Evolutionary conservation across 2,888 invertebrate genomes (phyloP), one percentile per base, ranked within the genome.

Genomic region (Scaptomyza reducta): DNA sequence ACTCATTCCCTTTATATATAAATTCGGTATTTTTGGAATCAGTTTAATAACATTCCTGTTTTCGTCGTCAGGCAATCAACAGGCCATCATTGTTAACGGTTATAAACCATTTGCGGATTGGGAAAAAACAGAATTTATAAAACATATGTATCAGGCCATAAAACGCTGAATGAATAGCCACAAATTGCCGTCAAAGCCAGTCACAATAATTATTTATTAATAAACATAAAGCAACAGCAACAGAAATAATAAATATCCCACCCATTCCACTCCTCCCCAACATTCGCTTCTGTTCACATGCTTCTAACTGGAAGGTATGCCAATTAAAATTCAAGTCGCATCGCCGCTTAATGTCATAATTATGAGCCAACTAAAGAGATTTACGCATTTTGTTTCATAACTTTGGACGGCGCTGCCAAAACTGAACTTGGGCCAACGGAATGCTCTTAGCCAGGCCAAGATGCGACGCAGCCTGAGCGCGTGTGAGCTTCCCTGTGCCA

Each of bases 311-410:
- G 67, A 70, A 68, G 65, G 70, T 64, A 61, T 63, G 72, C 71
- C 83, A 83, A 88, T 85, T 85, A 82, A 88, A 87, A 85, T 85
- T 78, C 84, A 87, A 79, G 77, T 71, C 85, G 70, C 82, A 77
- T 70, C 76, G 72, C 46, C 88, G 87, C 77, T 88, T 85, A 85
- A 88, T 87, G 89, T 88, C 88, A 88, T 85, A 87, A 85, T 85
- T 85, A 85, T 85, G 74, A 87, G 84, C 85, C 82, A 83, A 87
- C 83, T 84, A 84, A 88, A 87, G 83, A 87, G 83, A 88, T 88
- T 88, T 87, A 87, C 88, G 87, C 72, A 87, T 85, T 74, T 82
- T 77, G 84, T 88, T 84, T 85, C 82, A 72, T 71, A 79, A 82
- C 74, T 76, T 70, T 55, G 42, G 49, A 59, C 29, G 58, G 31